Evolutionary conservation across 1,140 invertebrate genomes (phyloP).

Genomic region (Neotoxoptera formosana): DNA sequence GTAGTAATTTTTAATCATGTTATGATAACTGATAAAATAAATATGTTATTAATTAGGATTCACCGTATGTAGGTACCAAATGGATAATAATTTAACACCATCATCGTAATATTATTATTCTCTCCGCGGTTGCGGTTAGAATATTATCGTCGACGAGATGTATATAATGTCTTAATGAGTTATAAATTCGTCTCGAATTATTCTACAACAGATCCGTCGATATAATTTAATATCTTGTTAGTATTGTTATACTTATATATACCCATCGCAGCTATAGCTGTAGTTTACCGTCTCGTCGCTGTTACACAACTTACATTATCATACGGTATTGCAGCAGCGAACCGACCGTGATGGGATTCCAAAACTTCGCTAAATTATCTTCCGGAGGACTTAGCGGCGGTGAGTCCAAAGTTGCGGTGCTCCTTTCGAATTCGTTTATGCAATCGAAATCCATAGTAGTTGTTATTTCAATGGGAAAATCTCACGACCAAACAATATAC

Average conservation of each 20-base stretch:
- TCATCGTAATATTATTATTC: neutral
- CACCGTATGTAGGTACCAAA: neutral
- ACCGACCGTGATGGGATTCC: neutral
- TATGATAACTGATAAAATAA: neutral
- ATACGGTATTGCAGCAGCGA: neutral
- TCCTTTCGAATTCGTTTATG: neutral
- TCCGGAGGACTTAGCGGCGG: neutral
- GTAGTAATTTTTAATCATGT: slow-evolving; percentile 4
- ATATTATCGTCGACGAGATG: neutral
- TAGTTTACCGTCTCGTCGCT: neutral
- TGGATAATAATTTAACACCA: neutral
- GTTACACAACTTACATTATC: neutral
- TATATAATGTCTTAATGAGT: neutral
- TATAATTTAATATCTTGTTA: neutral
- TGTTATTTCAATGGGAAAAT: neutral
- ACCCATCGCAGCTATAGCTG: neutral
- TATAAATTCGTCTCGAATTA: neutral
- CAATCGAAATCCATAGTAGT: neutral
- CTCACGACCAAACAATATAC: neutral
- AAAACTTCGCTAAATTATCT: slow-evolving; percentile 12
- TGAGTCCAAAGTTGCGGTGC: neutral
- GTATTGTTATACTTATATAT: neutral
- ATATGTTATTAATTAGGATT: neutral
- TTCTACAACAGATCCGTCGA: neutral
- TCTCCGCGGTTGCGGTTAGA: neutral